These are phyloP conservation scores for Crax fasciolata DNA, from an alignment of 2,797 vertebrate species.

Conservation along the genomic window DNA sequence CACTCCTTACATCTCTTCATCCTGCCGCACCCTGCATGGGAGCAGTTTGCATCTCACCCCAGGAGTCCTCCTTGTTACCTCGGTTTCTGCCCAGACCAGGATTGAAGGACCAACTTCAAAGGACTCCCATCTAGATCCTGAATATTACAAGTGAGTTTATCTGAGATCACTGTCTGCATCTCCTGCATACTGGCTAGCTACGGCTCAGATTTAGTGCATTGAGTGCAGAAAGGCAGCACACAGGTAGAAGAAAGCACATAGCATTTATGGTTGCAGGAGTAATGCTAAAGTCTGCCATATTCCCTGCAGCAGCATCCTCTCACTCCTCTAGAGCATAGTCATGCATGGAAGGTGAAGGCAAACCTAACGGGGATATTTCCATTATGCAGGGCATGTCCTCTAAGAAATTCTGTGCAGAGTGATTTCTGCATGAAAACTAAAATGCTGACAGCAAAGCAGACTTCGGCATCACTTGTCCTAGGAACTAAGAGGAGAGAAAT, in stretches of 20 bases:
- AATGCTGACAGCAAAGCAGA: neutral
- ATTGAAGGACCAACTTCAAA: neutral
- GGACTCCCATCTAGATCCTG: neutral
- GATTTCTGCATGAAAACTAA: neutral
- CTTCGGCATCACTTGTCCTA: neutral
- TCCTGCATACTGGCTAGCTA: neutral
- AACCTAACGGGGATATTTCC: neutral
- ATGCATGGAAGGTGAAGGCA: rapidly evolving
- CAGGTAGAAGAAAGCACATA: neutral
- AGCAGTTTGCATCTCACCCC: neutral
- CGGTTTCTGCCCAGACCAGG: neutral
- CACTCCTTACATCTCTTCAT: neutral
- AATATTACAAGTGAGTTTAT: neutral
- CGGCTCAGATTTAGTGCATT: neutral
- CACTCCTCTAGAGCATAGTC: neutral
- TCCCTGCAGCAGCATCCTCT: neutral
- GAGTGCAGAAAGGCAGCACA: neutral
- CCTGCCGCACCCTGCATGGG: neutral
- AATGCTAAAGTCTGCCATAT: neutral
- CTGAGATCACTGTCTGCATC: neutral
- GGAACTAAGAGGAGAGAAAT: neutral
- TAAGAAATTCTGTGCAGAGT: neutral
- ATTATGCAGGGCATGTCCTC: neutral
- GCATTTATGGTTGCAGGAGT: neutral
- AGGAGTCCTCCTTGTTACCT: neutral